phyloP scores from a whole-genome alignment of 2,888 invertebrate genomes.

The Tenodera sinensis region DNA sequence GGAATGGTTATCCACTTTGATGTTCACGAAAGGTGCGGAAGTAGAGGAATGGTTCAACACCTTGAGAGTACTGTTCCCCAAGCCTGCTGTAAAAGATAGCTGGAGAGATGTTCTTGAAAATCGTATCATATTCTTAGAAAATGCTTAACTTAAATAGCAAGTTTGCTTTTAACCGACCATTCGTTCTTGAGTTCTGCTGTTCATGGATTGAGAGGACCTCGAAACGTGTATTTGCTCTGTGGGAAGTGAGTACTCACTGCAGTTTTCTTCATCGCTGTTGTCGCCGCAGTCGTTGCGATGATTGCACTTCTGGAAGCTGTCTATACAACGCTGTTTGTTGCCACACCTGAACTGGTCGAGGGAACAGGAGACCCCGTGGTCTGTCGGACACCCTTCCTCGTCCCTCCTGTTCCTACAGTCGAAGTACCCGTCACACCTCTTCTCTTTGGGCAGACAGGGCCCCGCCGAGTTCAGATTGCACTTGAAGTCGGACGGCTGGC shows the following conservation, averaged over 20 bases:
- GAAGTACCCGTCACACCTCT: conserved; percentile 86
- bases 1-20: too few relatives aligned
- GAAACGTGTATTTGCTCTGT: not conserved
- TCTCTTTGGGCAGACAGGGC: conserved; percentile 82
- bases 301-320: conserved; percentile 73
- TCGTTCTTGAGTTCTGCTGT: too few relatives aligned
- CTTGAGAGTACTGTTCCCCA: too few relatives aligned
- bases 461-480: conserved; percentile 65
- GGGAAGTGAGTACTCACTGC: conserved; percentile 75
- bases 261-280: conserved; percentile 84
- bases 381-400: conserved; percentile 65
- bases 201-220: too few relatives aligned
- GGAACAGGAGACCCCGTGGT: conserved; percentile 55
- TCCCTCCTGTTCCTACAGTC: conserved; percentile 84
- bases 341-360: conserved; percentile 85
- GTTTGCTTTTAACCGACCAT: too few relatives aligned
- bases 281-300: conserved; percentile 88
- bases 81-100: too few relatives aligned
- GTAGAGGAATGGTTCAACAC: too few relatives aligned
- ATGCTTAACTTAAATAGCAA: too few relatives aligned
- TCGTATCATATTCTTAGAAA: too few relatives aligned
- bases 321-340: conserved; percentile 76
- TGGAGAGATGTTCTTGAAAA: too few relatives aligned
- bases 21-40: too few relatives aligned
- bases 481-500: conserved; percentile 81